Conservation (phyloP, 2,113 vertebrate species). For the Ivindomyrus marchei region DNA sequence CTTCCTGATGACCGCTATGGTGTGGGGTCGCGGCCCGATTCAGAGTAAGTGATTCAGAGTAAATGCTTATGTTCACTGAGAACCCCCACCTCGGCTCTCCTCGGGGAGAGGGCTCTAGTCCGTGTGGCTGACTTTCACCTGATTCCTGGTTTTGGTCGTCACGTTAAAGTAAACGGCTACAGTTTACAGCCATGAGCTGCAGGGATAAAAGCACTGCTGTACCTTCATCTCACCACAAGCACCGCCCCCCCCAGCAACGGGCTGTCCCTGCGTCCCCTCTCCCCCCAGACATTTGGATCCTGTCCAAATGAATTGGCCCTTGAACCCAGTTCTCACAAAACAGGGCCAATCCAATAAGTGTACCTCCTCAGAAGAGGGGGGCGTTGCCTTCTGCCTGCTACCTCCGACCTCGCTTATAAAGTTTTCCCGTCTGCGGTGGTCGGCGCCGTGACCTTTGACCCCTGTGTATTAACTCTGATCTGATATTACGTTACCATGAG, state of each 20-base stretch:
- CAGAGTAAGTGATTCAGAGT: background rate
- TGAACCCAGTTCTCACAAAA: background rate
- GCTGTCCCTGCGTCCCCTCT: background rate
- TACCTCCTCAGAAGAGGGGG: background rate
- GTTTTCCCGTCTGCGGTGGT: conserved; percentile 20
- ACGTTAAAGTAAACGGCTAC: background rate
- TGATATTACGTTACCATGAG: background rate
- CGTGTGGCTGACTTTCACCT: background rate
- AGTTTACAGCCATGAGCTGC: background rate
- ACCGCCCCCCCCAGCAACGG: background rate
- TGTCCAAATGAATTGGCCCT: background rate
- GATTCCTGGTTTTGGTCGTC: background rate
- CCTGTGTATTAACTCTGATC: conserved; percentile 25
- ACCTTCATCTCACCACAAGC: background rate
- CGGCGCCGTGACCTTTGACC: conserved; percentile 32
- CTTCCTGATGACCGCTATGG: background rate
- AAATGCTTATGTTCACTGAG: background rate
- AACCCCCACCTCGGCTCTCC: background rate
- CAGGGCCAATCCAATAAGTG: background rate
- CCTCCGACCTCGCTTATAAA: conserved; percentile 9
- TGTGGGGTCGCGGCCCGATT: background rate
- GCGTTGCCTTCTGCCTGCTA: conserved; percentile 2
- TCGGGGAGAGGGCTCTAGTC: background rate
- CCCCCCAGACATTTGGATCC: background rate
- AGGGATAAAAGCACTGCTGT: background rate